A percentile compares a stretch with the other conserved stretches of the same genome.
These are phyloP conservation scores for Oeneis ivallda DNA, from an alignment of 2,888 invertebrate genomes.

Conservation along the genomic window DNA sequence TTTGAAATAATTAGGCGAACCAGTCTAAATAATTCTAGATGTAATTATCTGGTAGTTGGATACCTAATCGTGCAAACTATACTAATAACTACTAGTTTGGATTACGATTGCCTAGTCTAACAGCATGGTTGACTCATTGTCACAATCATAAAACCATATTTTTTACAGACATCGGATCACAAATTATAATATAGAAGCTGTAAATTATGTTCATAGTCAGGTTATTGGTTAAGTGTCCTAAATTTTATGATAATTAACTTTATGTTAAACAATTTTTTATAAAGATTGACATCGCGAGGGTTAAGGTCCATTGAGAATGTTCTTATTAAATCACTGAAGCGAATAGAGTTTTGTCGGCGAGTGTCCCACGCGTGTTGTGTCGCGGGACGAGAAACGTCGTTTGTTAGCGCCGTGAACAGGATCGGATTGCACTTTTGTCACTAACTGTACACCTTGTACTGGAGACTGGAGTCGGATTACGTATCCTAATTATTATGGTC, in stretches of 20 bases:
- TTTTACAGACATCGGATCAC: neutral
- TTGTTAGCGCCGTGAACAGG: constrained; percentile 52
- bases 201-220: neutral
- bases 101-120: neutral
- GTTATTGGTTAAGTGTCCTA: neutral
- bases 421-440: constrained; percentile 52
- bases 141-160: neutral
- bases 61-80: neutral
- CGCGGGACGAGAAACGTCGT: constrained; percentile 46
- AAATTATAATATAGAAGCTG: neutral
- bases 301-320: neutral
- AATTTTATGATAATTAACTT: too few relatives aligned
- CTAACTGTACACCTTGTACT: constrained; percentile 36
- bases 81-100: too few relatives aligned
- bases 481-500: constrained; percentile 23
- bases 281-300: neutral
- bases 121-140: neutral
- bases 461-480: constrained; percentile 32
- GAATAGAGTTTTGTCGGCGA: constrained; percentile 26
- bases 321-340: constrained; percentile 3
- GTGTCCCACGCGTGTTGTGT: constrained; percentile 38
- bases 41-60: neutral
- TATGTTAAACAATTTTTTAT: neutral
- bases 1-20: neutral
- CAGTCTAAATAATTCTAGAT: neutral